Evolutionary conservation across 1,140 invertebrate species (phyloP).

Genomic region (Cyrtorhinus lividipennis): DNA sequence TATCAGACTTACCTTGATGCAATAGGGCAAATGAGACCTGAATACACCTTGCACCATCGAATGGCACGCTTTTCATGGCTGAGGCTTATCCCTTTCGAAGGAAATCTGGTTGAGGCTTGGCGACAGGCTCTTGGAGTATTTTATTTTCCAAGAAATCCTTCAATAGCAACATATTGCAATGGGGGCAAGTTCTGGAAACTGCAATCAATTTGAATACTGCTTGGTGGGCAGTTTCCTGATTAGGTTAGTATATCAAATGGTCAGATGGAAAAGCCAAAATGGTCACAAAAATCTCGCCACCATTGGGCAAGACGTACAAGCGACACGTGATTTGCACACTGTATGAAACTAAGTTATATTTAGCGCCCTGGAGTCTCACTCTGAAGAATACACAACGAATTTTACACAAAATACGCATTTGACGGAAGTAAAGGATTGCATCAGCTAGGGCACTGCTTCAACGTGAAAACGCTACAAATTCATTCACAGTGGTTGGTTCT

Average conservation of each 20-base stretch:
- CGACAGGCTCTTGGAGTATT: background rate
- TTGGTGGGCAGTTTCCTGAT: too few relatives aligned
- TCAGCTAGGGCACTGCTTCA: too few relatives aligned
- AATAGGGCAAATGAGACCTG: background rate
- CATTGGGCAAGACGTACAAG: too few relatives aligned
- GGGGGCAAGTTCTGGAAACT: background rate
- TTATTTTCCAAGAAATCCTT: background rate
- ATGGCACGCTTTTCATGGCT: background rate
- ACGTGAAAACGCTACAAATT: too few relatives aligned
- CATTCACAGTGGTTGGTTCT: too few relatives aligned
- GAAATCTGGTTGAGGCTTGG: background rate
- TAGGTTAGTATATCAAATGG: too few relatives aligned
- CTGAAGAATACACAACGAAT: background rate
- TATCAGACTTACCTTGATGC: too few relatives aligned
- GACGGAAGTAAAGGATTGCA: too few relatives aligned
- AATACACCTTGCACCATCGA: background rate
- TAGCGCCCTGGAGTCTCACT: background rate
- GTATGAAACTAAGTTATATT: background rate
- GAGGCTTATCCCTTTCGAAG: background rate
- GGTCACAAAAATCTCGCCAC: too few relatives aligned
- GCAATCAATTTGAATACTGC: too few relatives aligned
- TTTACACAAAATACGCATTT: background rate
- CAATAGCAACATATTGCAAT: background rate
- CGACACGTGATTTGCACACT: background rate
- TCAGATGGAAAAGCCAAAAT: too few relatives aligned